Base-by-base conservation (phyloP, 2,888 invertebrate species). In the Drosophila pseudotalamancana region DNA sequence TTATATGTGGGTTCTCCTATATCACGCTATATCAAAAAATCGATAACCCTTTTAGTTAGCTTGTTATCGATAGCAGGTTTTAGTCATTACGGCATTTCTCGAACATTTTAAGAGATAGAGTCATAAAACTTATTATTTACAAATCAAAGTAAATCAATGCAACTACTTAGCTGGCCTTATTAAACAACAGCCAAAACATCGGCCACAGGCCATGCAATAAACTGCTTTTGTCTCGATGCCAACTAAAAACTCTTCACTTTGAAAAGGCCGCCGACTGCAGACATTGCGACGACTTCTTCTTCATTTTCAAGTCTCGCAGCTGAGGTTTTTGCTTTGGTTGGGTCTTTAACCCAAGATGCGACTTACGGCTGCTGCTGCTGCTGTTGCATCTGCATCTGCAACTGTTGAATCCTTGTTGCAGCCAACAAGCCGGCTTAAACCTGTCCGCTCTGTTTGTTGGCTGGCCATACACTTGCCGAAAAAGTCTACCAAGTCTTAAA, bases 241-340 rank as follows among this genome's bases (percentile, higher is more conserved):
- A 16, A 9, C 23, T 8, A n/a, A 40, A 35, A 45, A 45, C 14
- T 39, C 34, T 68, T 70, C 50, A 46, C 81, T 81, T 81, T 81
- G 83, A 82, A 80, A 63, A 69, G 46, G 57, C 83, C 83, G 81
- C 77, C 81, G 77, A 59, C 68, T 74, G 72, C 82, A 82, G 81
- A 82, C 82, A 77, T 23, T 50, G 66, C 66, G 83, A 77, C 83
- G 80, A 64, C 77, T 35, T 45, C 55, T 45, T 14, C 48, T 45
- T 5, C 55, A 21, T 69, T 67, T 57, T 60, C 61, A 63, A 49
- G 62, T 68, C 56, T 6, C 32, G 32, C n/a, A 49, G 27, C 27
- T 29, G 11, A 21, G n/a, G 4, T n/a, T 2, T n/a, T 21, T 21
- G 21, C n/a, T 25, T 9, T 35, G 40, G 19, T 34, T 48, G 73